These are phyloP conservation scores for Microtus montanus DNA, from an alignment of 2,113 vertebrate genomes.

Conservation along the genomic window DNA sequence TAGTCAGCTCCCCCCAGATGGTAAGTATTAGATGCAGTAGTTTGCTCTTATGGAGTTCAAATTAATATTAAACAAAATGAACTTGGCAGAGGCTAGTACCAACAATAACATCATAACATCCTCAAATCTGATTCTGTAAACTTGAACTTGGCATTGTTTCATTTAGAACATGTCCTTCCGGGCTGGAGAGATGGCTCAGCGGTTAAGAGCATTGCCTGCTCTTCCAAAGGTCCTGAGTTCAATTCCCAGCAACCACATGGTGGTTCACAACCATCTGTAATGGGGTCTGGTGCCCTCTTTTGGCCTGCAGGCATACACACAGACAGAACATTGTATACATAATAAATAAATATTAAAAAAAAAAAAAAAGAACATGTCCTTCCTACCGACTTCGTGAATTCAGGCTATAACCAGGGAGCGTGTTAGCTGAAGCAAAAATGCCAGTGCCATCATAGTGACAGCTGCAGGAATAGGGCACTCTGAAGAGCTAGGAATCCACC, in stretches of 20 bases:
- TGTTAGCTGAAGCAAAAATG: constrained; percentile 23
- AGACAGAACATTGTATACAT: no score
- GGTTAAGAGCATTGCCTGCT: no score
- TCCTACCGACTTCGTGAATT: constrained; percentile 28
- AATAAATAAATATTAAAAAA: no score
- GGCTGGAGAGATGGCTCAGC: no score
- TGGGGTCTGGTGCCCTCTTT: no score
- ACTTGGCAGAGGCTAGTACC: not conserved
- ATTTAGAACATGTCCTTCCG: not conserved
- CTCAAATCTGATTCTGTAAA: constrained; percentile 38
- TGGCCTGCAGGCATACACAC: no score
- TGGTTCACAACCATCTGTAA: no score
- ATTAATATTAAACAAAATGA: constrained; percentile 41
- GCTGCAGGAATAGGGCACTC: not conserved
- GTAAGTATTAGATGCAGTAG: constrained; percentile 80
- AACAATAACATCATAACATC: not conserved
- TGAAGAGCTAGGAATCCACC: not conserved
- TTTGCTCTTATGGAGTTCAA: constrained; percentile 21
- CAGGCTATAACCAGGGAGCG: not conserved
- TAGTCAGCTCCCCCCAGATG: constrained; percentile 98
- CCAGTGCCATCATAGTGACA: not conserved
- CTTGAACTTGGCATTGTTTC: constrained; percentile 19
- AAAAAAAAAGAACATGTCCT: not conserved
- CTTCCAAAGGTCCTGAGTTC: no score
- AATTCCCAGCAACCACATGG: no score